Conservation (phyloP, 1,140 invertebrate genomes). For the Cydia strobilella region DNA sequence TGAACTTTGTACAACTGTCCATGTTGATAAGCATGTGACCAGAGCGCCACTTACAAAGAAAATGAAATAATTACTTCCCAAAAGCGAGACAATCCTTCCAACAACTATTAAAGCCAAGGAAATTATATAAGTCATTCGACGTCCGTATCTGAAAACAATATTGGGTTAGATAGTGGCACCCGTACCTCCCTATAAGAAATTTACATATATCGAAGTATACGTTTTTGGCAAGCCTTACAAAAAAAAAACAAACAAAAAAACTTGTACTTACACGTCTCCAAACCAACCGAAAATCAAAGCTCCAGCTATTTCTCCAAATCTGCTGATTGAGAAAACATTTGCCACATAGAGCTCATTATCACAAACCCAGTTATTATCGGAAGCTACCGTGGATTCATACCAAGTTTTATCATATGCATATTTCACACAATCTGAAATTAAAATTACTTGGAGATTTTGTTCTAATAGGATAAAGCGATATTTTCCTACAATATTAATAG, state of each 20-base stretch:
- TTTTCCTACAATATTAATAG: constrained; percentile 20
- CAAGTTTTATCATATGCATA: constrained; percentile 67
- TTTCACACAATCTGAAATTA: constrained; percentile 55
- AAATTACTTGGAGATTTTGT: not conserved
- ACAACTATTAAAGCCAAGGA: constrained; percentile 51
- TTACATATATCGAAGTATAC: not conserved
- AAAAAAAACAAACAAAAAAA: too few relatives aligned
- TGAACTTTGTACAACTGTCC: constrained; percentile 54
- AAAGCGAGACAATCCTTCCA: constrained; percentile 55
- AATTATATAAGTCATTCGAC: constrained; percentile 57
- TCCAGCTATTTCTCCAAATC: constrained; percentile 63
- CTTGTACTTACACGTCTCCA: constrained; percentile 68
- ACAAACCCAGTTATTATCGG: constrained; percentile 71
- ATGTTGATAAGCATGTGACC: constrained; percentile 55
- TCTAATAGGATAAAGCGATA: too few relatives aligned
- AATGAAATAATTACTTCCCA: constrained; percentile 50
- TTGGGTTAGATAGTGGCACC: not conserved
- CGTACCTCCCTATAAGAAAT: not conserved
- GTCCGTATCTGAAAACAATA: constrained; percentile 60
- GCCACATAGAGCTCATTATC: constrained; percentile 60
- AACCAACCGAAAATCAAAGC: constrained; percentile 68
- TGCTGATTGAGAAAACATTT: constrained; percentile 62
- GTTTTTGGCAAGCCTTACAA: constrained; percentile 33
- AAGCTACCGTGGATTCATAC: constrained; percentile 61
- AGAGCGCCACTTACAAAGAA: constrained; percentile 58